Evolutionary conservation across 2,113 vertebrate species (phyloP).

Genomic region (Acrocephalus kingi): DNA sequence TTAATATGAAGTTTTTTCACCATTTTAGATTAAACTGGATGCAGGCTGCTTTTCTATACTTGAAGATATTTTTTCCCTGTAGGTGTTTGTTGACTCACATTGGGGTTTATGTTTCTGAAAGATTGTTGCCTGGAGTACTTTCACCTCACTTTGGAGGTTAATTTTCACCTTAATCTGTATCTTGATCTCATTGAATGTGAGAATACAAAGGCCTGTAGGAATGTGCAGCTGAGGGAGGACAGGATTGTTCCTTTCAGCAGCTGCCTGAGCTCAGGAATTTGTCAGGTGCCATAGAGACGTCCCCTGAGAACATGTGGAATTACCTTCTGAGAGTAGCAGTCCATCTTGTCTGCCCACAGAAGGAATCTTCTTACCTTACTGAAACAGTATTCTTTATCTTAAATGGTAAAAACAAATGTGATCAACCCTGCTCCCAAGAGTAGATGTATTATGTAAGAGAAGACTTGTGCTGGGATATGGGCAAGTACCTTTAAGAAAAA

Average conservation of each 20-base stretch:
- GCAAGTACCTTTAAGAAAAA: not conserved
- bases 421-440: not conserved
- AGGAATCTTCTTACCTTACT: not conserved
- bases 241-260: not conserved
- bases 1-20: not conserved
- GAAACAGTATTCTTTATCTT: not conserved
- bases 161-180: not conserved
- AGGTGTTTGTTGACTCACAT: not conserved
- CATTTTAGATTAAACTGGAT: not conserved
- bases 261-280: not conserved
- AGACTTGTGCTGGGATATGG: not conserved
- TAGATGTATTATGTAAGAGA: not conserved
- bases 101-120: not conserved
- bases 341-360: not conserved
- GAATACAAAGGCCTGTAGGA: not conserved
- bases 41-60: not conserved
- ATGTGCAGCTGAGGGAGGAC: not conserved
- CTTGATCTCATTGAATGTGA: not conserved
- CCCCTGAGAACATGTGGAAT: not conserved
- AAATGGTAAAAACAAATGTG: not conserved
- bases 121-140: not conserved
- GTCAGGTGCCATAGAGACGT: not conserved
- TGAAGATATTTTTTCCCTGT: not conserved
- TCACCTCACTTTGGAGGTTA: not conserved
- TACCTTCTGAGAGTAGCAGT: not conserved